Percentiles rank a stretch among this genome's conserved stretches.
Evolutionary conservation across 2,113 vertebrate species (phyloP).

Genomic region (Pterophyllum scalare): DNA sequence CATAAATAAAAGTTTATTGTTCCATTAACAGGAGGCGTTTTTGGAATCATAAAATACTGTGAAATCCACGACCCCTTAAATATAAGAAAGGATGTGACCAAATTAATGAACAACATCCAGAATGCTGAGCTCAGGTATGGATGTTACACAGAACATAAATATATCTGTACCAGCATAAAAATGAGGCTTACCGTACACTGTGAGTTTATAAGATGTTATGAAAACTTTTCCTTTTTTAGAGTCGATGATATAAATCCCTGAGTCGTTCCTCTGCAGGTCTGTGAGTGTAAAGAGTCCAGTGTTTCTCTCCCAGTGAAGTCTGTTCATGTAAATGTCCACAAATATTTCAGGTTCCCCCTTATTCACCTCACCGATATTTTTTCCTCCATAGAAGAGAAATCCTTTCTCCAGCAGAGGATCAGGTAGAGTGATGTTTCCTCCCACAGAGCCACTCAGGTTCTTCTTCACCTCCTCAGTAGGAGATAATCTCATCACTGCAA

Average conservation of each 20-base stretch:
- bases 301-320: background rate
- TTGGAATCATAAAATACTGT: too few relatives aligned
- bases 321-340: background rate
- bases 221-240: background rate
- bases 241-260: conserved; percentile 4
- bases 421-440: conserved; percentile 37
- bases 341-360: rapidly evolving
- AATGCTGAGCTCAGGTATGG: too few relatives aligned
- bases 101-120: too few relatives aligned
- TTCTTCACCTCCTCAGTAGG: background rate
- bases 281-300: conserved; percentile 15
- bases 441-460: background rate
- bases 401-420: background rate
- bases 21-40: too few relatives aligned
- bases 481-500: conserved; percentile 8
- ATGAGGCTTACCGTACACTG: conserved; percentile 3
- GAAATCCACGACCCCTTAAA: too few relatives aligned
- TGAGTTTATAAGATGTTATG: background rate
- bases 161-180: too few relatives aligned
- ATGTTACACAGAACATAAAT: too few relatives aligned
- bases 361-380: background rate
- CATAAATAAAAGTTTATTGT: too few relatives aligned
- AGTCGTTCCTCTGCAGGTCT: conserved; percentile 16
- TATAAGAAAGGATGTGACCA: too few relatives aligned
- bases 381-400: rapidly evolving